Conservation (phyloP, 2,888 invertebrate genomes). For the Athetis lepigone region DNA sequence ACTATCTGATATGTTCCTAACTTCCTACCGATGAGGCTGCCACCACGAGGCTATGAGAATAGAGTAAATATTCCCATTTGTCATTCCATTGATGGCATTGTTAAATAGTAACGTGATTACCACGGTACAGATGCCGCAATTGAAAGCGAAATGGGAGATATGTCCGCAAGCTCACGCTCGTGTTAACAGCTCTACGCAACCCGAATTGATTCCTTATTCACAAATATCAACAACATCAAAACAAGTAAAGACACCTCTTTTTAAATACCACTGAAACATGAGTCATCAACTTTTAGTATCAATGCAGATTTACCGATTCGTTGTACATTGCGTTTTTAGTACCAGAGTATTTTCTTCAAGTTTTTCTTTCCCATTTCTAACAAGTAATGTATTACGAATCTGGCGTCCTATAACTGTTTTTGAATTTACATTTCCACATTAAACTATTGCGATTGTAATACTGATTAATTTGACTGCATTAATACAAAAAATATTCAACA, state of each 20-base stretch:
- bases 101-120: slow-evolving; percentile 11
- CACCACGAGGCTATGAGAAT: slow-evolving; percentile 45
- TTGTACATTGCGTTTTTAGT: slow-evolving; percentile 55
- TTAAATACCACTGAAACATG: slow-evolving; percentile 71
- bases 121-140: slow-evolving; percentile 30
- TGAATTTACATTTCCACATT: slow-evolving; percentile 24
- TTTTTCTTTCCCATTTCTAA: slow-evolving; percentile 1
- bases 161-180: slow-evolving; percentile 27
- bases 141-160: slow-evolving; percentile 10
- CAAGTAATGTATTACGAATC: slow-evolving; percentile 57
- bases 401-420: slow-evolving; percentile 27
- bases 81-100: slow-evolving; percentile 25
- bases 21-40: slow-evolving; percentile 70
- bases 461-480: slow-evolving; percentile 61
- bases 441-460: slow-evolving; percentile 55
- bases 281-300: slow-evolving; percentile 48
- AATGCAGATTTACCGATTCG: slow-evolving; percentile 64
- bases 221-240: slow-evolving; percentile 90
- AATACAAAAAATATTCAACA: slow-evolving; percentile 60
- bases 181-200: slow-evolving; percentile 64
- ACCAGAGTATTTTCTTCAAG: slow-evolving; percentile 13
- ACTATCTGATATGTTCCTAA: slow-evolving; percentile 86
- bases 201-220: slow-evolving; percentile 88
- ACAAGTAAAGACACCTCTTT: slow-evolving; percentile 84
- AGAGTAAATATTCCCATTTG: slow-evolving; percentile 1